phyloP scores from a whole-genome alignment of 1,140 invertebrate genomes.

The Samia ricini region DNA sequence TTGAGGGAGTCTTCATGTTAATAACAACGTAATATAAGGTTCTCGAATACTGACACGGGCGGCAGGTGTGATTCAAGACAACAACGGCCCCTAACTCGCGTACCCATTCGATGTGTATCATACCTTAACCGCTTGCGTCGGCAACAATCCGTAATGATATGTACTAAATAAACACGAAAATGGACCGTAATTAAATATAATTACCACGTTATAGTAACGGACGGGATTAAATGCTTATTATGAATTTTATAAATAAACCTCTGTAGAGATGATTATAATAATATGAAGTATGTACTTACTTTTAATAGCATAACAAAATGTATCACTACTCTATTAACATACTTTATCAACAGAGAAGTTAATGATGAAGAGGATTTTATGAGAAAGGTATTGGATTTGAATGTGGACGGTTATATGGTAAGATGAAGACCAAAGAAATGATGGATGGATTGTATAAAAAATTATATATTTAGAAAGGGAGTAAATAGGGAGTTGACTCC shows the following conservation, averaged over 20 bases:
- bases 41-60: constrained; percentile 22
- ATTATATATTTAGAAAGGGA: too few relatives aligned
- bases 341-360: not conserved
- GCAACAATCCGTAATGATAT: constrained; percentile 53
- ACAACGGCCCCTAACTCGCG: constrained; percentile 27
- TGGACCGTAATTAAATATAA: constrained; percentile 38
- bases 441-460: too few relatives aligned
- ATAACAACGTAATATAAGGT: constrained; percentile 54
- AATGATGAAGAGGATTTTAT: not conserved
- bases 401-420: too few relatives aligned
- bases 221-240: not conserved
- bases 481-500: too few relatives aligned
- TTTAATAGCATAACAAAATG: not conserved
- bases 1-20: constrained; percentile 42
- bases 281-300: not conserved
- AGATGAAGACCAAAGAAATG: too few relatives aligned
- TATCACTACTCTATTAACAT: not conserved
- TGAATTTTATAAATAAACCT: constrained; percentile 7
- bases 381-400: not conserved
- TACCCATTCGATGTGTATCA: constrained; percentile 35
- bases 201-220: constrained; percentile 15
- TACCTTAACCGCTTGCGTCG: constrained; percentile 49
- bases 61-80: constrained; percentile 47
- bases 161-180: constrained; percentile 54
- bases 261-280: not conserved